Evolutionary conservation across 2,888 invertebrate species (phyloP).

Genomic region (Vannuccia rotundouncinata): DNA sequence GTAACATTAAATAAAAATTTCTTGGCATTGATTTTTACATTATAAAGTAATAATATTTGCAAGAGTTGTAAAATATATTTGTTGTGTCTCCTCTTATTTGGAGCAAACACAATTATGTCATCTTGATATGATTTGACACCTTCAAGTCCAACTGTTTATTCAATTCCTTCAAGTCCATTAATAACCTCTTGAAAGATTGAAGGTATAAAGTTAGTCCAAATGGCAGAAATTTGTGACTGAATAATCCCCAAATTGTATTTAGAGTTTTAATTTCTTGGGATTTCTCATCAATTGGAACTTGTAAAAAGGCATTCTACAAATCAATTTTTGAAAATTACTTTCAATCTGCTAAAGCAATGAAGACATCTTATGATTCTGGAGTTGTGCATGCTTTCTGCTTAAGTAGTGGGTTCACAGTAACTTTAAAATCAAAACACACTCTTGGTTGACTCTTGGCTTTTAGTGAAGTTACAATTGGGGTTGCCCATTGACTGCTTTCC

Average conservation of each 20-base stretch:
- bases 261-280: neutral
- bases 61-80: no score
- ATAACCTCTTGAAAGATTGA: neutral
- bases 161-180: no score
- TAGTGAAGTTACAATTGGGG: neutral
- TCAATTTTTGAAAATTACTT: neutral
- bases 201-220: neutral
- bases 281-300: neutral
- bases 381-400: neutral
- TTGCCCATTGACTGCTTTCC: neutral
- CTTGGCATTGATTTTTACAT: no score
- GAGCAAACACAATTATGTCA: neutral
- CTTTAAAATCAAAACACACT: neutral
- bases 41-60: no score
- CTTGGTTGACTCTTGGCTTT: neutral
- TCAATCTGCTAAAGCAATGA: neutral
- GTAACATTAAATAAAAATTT: no score
- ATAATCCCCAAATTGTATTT: neutral
- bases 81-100: no score
- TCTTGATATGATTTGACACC: neutral
- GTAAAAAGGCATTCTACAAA: neutral
- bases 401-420: neutral
- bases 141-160: neutral
- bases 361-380: no score
- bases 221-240: conserved; percentile 2